Evolutionary conservation across 2,888 invertebrate species (phyloP).

Genomic region (Macrosoma leucophasiata): DNA sequence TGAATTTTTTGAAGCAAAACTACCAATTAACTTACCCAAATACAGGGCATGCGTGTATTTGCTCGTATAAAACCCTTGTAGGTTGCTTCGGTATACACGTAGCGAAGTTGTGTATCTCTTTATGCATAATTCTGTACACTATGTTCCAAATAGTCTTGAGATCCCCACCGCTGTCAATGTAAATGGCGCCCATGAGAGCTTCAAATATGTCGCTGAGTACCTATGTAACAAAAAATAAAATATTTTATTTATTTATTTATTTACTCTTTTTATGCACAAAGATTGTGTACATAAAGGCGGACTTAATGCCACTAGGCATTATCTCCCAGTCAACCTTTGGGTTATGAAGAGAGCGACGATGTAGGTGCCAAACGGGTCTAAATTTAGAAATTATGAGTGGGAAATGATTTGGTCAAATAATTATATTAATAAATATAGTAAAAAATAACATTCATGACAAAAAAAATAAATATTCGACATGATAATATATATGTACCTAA

Average conservation of each 20-base stretch:
- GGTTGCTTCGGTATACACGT: slow-evolving; percentile 91
- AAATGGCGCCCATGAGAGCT: slow-evolving; percentile 93
- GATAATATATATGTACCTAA: background rate
- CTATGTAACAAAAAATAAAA: slow-evolving; percentile 53
- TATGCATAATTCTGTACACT: slow-evolving; percentile 87
- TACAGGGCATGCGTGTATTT: slow-evolving; percentile 82
- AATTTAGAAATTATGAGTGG: too few species aligned
- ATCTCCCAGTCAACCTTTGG: too few species aligned
- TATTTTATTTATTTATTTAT: too few species aligned
- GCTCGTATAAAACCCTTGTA: slow-evolving; percentile 90
- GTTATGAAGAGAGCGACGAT: too few species aligned
- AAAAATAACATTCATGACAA: background rate
- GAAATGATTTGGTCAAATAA: background rate
- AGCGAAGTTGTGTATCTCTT: slow-evolving; percentile 90
- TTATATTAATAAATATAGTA: background rate
- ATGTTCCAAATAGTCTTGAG: slow-evolving; percentile 87
- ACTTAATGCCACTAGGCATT: too few species aligned
- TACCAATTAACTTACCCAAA: slow-evolving; percentile 81
- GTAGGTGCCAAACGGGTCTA: too few species aligned
- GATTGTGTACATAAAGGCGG: too few species aligned
- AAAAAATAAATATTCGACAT: background rate
- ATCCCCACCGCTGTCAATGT: slow-evolving; percentile 86
- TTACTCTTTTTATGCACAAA: too few species aligned
- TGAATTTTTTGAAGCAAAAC: too few species aligned
- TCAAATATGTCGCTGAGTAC: slow-evolving; percentile 96